These are phyloP conservation scores for Nycticorax nycticorax DNA, from an alignment of 2,113 vertebrate genomes.

Conservation along the genomic window DNA sequence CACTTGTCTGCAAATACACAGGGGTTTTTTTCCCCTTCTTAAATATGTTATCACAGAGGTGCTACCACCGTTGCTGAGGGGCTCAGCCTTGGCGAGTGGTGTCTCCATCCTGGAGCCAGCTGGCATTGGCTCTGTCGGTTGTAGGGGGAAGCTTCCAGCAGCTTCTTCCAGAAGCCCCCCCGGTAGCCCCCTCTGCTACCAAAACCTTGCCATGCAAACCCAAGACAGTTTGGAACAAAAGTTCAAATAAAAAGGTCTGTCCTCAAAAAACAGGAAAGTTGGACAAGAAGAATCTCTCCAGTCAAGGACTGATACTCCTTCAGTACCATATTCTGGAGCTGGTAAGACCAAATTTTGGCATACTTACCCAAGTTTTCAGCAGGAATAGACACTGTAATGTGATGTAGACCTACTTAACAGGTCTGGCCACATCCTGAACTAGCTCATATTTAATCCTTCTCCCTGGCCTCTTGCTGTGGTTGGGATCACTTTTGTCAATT, in stretches of 20 bases:
- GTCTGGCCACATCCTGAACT: neutral
- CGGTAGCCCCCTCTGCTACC: too few species aligned
- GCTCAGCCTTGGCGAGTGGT: too few species aligned
- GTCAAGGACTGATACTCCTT: neutral
- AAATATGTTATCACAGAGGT: too few species aligned
- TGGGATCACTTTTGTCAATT: neutral
- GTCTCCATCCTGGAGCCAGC: too few species aligned
- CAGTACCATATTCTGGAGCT: neutral
- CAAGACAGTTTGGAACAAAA: neutral
- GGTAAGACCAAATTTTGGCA: neutral
- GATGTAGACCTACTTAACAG: neutral
- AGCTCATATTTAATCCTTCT: neutral
- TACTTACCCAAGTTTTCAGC: neutral
- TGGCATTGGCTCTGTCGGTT: too few species aligned
- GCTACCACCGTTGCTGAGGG: too few species aligned
- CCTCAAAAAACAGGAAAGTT: fast-evolving
- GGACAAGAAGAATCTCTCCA: neutral
- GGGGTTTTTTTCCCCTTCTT: too few species aligned
- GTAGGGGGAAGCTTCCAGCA: too few species aligned
- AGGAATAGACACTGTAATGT: neutral
- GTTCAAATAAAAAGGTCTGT: neutral
- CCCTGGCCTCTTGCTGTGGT: neutral
- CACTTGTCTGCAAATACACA: too few species aligned
- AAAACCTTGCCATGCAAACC: too few species aligned
- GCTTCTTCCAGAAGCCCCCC: too few species aligned